These are phyloP conservation scores for Podabrus alpinus DNA, from an alignment of 2,888 invertebrate genomes.

Conservation along the genomic window DNA sequence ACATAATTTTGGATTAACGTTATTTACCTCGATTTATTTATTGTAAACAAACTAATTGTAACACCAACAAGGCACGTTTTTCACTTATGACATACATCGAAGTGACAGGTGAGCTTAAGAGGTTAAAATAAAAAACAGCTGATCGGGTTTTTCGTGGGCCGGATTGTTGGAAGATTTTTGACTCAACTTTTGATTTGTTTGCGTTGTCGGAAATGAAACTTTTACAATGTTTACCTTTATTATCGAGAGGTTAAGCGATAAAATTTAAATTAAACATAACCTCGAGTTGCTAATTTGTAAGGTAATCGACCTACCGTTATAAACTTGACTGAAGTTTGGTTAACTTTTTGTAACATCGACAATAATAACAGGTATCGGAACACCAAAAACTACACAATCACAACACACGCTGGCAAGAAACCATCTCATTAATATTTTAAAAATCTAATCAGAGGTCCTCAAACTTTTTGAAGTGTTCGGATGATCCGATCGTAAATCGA, in stretches of 20 bases:
- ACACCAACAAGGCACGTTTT: not conserved
- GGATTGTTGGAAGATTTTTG: not conserved
- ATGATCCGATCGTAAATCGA: not conserved
- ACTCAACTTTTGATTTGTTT: not conserved
- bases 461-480: not conserved
- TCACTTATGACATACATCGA: not conserved
- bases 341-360: not conserved
- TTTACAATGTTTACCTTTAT: not conserved
- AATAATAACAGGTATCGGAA: not conserved
- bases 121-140: not conserved
- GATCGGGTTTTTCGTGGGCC: not conserved
- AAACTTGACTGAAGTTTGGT: not conserved
- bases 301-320: not conserved
- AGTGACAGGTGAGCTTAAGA: not conserved
- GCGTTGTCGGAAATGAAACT: not conserved
- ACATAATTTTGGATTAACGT: not conserved
- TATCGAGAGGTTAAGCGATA: not conserved
- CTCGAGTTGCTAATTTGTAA: not conserved
- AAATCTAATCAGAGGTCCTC: not conserved
- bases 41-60: not conserved
- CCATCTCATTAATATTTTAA: not conserved
- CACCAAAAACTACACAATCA: not conserved
- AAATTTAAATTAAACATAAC: not conserved
- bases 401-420: not conserved
- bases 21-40: not conserved